Base-by-base conservation (phyloP, 30 jellyfish, hydroid and myxozoan genomes). In the Hydractinia symbiolongicarpus region DNA sequence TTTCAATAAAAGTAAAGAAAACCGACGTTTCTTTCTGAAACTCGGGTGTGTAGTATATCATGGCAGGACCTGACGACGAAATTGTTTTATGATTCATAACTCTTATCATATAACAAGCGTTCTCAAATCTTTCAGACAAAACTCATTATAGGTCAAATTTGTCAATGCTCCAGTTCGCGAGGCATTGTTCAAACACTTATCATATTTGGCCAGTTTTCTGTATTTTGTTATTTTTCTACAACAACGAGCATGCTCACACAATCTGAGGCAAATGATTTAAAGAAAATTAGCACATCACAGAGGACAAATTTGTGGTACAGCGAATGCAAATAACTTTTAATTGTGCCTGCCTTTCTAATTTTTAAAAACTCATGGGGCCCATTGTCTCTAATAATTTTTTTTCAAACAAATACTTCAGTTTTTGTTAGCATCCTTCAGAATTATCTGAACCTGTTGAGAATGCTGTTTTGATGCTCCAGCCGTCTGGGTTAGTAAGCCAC, bases 101-200 rank as follows among this genome's bases (percentile, higher is more conserved):
- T 1, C 50, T 50, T 4, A 77, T 1, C 82, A 51, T 55, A 20
- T 11, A 21, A 8, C 4, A 8, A 16, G 30, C 53, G 10, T 54
- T 81, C 9, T n/a, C 82, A 8, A n/a, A 9, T 19, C 81, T 30
- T 0, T 4, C 85, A 9, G 14, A 9, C 40, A 51, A n/a, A 77
- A 55, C 14, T 77, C 82, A 0, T 56, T 15, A 1, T 2, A 11
- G 21, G 85, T 77, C 81, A 77, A 0, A 56, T 55, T 77, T 52
- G 85, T 83, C 10, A 77, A 14, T n/a, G 85, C 85, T 11, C 85
- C 85, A 21, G 82, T 50, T 55, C 85, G 54, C 5, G 85, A 77
- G 52, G 85, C 85, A 56, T 77, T 77, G 85, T 77, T 83, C 10
- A 77, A 14, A 20, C 81, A 55, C 52, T 19, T 54, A n/a, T 50